Percentiles rank a stretch among this genome's conserved stretches.
These are phyloP conservation scores for Tyto alba DNA, from an alignment of 2,113 vertebrate genomes.

Conservation along the genomic window DNA sequence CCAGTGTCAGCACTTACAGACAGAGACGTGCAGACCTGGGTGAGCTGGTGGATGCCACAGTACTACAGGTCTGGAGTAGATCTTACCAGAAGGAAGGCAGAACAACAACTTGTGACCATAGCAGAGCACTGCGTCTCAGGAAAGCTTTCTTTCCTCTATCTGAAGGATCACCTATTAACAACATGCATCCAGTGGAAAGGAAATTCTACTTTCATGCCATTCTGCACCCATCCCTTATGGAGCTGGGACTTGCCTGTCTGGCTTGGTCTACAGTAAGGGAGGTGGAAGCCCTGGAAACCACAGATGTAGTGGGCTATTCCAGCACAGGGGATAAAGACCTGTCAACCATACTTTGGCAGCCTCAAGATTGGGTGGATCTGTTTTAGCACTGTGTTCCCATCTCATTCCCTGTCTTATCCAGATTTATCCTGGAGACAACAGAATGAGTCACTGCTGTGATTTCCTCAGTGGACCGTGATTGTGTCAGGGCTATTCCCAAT, in stretches of 20 bases:
- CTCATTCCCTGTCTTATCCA: neutral
- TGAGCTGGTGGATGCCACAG: neutral
- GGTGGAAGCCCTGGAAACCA: neutral
- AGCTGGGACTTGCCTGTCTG: neutral
- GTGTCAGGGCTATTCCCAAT: neutral
- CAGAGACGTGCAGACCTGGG: neutral
- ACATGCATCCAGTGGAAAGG: neutral
- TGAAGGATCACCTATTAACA: neutral
- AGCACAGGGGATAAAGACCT: neutral
- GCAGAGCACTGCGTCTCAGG: neutral
- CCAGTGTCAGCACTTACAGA: neutral
- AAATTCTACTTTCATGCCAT: neutral
- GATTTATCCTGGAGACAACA: neutral
- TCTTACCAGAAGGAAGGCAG: neutral
- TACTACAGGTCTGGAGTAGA: neutral
- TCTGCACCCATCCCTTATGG: neutral
- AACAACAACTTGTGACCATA: neutral
- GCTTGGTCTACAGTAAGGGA: neutral
- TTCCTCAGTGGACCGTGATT: neutral
- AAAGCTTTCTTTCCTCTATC: neutral
- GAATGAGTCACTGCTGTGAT: neutral
- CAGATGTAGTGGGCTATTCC: neutral
- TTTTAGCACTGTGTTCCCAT: neutral
- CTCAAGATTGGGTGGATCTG: neutral
- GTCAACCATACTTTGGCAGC: neutral